Evolutionary conservation across 2,113 vertebrate genomes (phyloP).

Genomic region (Atlantisia rogersi): DNA sequence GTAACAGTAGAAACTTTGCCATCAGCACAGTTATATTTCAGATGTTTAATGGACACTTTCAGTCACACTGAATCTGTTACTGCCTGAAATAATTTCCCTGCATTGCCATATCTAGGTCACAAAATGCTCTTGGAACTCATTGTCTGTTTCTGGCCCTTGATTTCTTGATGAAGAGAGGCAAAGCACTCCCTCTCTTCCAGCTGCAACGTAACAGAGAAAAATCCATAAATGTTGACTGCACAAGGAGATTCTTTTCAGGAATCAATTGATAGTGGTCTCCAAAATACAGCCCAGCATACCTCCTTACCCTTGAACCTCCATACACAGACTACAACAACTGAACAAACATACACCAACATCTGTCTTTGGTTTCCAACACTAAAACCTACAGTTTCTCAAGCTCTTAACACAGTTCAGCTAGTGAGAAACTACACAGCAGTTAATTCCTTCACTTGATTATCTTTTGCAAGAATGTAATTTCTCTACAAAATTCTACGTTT

Average conservation of each 20-base stretch:
- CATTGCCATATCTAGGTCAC: background rate
- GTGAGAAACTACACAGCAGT: background rate
- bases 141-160: background rate
- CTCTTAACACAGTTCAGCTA: background rate
- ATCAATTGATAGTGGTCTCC: background rate
- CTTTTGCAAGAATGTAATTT: background rate
- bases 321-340: background rate
- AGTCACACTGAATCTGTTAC: background rate
- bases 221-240: accelerated
- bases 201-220: background rate
- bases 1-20: background rate
- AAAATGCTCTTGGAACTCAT: background rate
- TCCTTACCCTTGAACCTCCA: background rate
- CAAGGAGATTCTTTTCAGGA: background rate
- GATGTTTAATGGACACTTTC: background rate
- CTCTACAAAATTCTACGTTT: background rate
- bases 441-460: background rate
- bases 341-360: background rate
- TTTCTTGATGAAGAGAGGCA: background rate
- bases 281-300: background rate
- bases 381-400: background rate
- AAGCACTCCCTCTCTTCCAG: background rate
- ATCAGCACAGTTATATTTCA: background rate
- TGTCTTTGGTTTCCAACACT: background rate
- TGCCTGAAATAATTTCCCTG: background rate